Evolutionary conservation across 2,113 vertebrate species (phyloP).

Genomic region (Genyomyrus donnyi): DNA sequence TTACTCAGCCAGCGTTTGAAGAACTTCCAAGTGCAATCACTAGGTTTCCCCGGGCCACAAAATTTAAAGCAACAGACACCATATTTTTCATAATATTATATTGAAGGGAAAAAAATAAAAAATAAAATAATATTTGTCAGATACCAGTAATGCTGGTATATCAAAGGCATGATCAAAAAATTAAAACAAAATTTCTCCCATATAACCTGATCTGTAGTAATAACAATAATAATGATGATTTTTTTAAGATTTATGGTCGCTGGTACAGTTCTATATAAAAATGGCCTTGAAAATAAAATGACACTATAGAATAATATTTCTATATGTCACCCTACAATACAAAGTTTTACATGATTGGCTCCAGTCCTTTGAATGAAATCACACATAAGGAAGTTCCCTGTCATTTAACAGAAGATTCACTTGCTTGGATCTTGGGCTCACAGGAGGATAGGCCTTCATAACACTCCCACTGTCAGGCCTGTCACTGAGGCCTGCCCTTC

Average conservation of each 20-base stretch:
- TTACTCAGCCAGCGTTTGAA: neutral
- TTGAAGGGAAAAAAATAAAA: too few relatives aligned
- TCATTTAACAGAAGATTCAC: neutral
- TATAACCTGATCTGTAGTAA: neutral
- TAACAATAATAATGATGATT: neutral
- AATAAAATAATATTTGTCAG: neutral
- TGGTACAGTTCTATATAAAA: neutral
- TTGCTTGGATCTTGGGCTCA: neutral
- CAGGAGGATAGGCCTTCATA: neutral
- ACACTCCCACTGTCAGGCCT: neutral
- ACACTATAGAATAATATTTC: neutral
- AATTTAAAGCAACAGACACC: neutral
- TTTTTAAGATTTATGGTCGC: neutral
- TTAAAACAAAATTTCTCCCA: neutral
- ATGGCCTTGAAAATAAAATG: neutral
- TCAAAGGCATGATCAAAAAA: neutral
- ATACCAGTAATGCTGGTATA: neutral
- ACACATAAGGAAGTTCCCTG: neutral
- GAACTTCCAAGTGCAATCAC: neutral
- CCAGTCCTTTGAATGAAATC: neutral
- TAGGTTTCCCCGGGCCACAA: neutral
- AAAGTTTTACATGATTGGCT: neutral
- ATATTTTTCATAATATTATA: neutral
- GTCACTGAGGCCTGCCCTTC: slow-evolving; percentile 1
- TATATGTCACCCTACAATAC: neutral